A percentile compares a stretch with the other conserved stretches of the same genome.
Evolutionary conservation across 1,140 invertebrate genomes (phyloP).

Genomic region (Saccostrea echinata): DNA sequence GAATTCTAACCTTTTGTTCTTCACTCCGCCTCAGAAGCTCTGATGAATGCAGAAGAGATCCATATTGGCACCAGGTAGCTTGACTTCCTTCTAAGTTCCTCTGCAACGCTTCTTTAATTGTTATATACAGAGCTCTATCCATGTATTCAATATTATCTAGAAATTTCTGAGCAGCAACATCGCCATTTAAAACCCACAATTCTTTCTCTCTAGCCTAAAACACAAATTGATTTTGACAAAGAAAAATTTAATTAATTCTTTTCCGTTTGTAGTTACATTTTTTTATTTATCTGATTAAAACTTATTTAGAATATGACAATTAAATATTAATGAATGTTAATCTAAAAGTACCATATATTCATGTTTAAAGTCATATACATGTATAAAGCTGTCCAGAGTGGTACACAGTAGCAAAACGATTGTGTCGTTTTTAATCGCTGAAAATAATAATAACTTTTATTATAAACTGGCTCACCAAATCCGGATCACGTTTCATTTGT

Average conservation of each 20-base stretch:
- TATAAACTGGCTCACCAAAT: background rate
- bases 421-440: no score
- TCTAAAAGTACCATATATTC: no score
- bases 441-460: no score
- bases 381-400: no score
- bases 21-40: background rate
- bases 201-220: conserved; percentile 18
- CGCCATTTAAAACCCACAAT: conserved; percentile 13
- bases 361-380: no score
- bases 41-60: background rate
- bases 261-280: no score
- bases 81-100: background rate
- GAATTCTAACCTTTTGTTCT: conserved; percentile 1
- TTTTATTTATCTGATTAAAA: no score
- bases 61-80: background rate
- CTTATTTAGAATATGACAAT: no score
- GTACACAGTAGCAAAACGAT: no score
- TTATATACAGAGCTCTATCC: conserved; percentile 1
- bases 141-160: conserved; percentile 29
- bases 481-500: background rate
- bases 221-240: no score
- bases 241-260: no score
- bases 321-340: no score
- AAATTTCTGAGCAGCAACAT: conserved; percentile 8
- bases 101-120: background rate